Evolutionary conservation across 2,888 invertebrate genomes (phyloP), one percentile per base, ranked within the genome.

Genomic region (Protophormia terraenovae): DNA sequence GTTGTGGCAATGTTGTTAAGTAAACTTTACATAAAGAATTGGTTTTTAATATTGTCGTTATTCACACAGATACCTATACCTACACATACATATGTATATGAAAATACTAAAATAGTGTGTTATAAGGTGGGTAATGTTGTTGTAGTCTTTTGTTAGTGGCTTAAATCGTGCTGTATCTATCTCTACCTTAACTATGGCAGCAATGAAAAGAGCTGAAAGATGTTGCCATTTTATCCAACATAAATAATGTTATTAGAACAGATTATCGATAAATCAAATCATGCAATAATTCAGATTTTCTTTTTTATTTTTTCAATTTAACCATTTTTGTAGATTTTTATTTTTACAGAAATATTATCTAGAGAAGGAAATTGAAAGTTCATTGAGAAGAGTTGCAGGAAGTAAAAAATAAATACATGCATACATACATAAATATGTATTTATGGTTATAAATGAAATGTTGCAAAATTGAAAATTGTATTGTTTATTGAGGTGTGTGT

Each of bases 1-100:
- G 58, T 71, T 84, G 80, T 76, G 84, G 75, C 75, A 64, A 76
- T 71, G 72, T 55, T 84, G 66, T 73, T 72, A 67, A 81, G 45
- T 73, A 77, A 81, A 81, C 60, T 72, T 82, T 71, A 55, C 76
- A 76, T 82, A 76, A 71, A 64, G 69, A 55, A 62, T 71, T 71
- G 35, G 45, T 71, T 76, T 69, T 82, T 76, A 67, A 67, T 67
- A 58, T 29, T 62, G 55, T 14, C 19, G 24, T 16, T 50, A 12
- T 71, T 72, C 1, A 78, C 27, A 58, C 27, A 50, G 3, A 62
- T 7, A 19, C 12, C 12, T n/a, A 7, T 1, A 35, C 6, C 8
- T 5, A 22, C 41, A 24, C 32, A 60, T 27, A 47, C 47, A 58
- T 22, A 60, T 8, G 14, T 32, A 16, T 5, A 45, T 53, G 10